Base-by-base conservation (phyloP, 1,140 invertebrate species). In the Diabrotica virgifera region DNA sequence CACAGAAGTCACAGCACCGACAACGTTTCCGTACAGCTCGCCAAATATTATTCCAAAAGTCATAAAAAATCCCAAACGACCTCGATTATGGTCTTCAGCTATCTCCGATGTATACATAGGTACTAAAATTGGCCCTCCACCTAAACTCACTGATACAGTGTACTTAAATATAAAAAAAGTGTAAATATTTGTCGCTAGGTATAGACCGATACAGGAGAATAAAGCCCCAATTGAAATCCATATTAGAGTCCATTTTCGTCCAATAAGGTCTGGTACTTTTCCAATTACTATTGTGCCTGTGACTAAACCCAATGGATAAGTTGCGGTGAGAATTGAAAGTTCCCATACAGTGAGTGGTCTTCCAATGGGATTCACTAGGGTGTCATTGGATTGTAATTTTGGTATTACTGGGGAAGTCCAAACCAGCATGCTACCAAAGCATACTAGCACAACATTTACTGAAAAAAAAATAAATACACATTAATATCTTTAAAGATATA, bases 291-390 rank as follows among this genome's bases (percentile, higher is more conserved):
- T 14, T 5, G 72, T 65, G 5, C 70, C 70, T 36, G 68, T 52
- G n/a, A 92, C 81, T 14, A 91, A 90, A 6, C 92, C 92, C 13
- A 95, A 73, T 0, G 90, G 85, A 57, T 94, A 79, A 5, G 95
- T 76, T 0, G 90, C 91, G 0, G 89, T 90, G 65, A 95, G 89
- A 91, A 91, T 95, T 0, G 92, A 89, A 56, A 80, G 77, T 72
- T 91, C 80, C 1, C 84, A 81, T 0, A 65, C 36, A 0, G 79
- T 82, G 6, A 85, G 52, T 0, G 68, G 62, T 5, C 65, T 66
- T 0, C 80, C 81, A 7, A 78, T 54, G 12, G 76, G 76, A 63
- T 71, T 77, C 2, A 62, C 35, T 9, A 52, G 40, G 9, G 56
- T 55, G 37, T 69, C 57, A n/a, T 52, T 46, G 6, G 51, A 62